These are phyloP conservation scores for Blastobasis lacticolella DNA, from an alignment of 2,888 invertebrate species.

Conservation along the genomic window DNA sequence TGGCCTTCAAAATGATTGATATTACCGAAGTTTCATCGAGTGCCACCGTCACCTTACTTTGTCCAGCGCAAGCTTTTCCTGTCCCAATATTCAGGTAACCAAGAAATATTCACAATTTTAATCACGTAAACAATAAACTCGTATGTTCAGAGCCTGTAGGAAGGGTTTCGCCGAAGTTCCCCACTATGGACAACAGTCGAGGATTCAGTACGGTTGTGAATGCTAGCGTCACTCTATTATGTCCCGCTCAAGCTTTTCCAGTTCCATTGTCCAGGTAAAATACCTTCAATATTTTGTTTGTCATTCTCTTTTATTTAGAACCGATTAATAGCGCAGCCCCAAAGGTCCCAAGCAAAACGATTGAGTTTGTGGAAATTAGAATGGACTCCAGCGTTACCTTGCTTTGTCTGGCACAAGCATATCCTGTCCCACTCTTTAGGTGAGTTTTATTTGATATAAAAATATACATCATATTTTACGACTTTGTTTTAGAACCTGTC, in stretches of 20 bases:
- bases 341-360: slow-evolving; percentile 74
- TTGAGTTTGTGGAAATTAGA: slow-evolving; percentile 58
- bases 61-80: slow-evolving; percentile 79
- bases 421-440: slow-evolving; percentile 81
- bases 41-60: slow-evolving; percentile 66
- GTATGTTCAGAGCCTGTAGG: slow-evolving; percentile 73
- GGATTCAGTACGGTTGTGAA: slow-evolving; percentile 64
- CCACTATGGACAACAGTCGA: slow-evolving; percentile 78
- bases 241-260: slow-evolving; percentile 82
- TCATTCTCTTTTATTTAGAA: slow-evolving; percentile 51
- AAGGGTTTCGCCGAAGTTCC: slow-evolving; percentile 80
- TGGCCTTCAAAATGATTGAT: slow-evolving; percentile 73
- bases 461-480: slow-evolving; percentile 3
- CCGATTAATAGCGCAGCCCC: slow-evolving; percentile 82
- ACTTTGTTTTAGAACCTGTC: slow-evolving; percentile 67
- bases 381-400: slow-evolving; percentile 73
- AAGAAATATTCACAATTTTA: slow-evolving; percentile 6
- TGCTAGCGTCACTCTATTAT: slow-evolving; percentile 76
- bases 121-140: slow-evolving; percentile 15
- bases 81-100: slow-evolving; percentile 80
- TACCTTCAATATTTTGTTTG: slow-evolving; percentile 3
- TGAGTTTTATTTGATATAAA: slow-evolving; percentile 44
- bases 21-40: slow-evolving; percentile 48
- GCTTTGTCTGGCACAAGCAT: slow-evolving; percentile 81
- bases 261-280: slow-evolving; percentile 77